phyloP scores from a whole-genome alignment of 2,888 invertebrate species.

The Nudaria mundana region DNA sequence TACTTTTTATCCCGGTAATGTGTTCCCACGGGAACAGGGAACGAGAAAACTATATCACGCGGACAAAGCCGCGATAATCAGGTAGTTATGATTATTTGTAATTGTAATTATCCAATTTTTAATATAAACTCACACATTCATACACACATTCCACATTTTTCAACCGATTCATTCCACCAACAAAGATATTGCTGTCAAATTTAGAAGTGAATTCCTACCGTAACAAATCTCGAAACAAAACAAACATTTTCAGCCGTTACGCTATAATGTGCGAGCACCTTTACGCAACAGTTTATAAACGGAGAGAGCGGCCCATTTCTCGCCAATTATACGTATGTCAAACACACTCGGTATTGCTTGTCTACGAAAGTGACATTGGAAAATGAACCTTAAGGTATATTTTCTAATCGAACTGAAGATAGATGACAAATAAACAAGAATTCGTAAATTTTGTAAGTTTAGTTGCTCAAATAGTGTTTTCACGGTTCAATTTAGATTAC shows the following conservation, averaged over 20 bases:
- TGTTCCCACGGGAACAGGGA: too few relatives aligned
- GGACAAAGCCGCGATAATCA: too few relatives aligned
- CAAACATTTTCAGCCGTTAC: conserved; percentile 27
- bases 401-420: background rate
- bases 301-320: conserved; percentile 62
- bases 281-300: conserved; percentile 59
- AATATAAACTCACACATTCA: too few relatives aligned
- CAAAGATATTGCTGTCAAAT: too few relatives aligned
- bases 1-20: too few relatives aligned
- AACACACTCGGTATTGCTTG: conserved; percentile 52
- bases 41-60: too few relatives aligned
- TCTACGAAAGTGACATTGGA: conserved; percentile 14
- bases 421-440: too few relatives aligned
- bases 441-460: background rate
- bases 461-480: background rate
- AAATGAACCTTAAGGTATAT: conserved; percentile 25
- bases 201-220: conserved; percentile 6
- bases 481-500: background rate
- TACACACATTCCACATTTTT: too few relatives aligned
- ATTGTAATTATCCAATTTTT: too few relatives aligned
- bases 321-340: conserved; percentile 75
- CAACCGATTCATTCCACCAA: too few relatives aligned
- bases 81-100: too few relatives aligned
- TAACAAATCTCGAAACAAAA: conserved; percentile 18
- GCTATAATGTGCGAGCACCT: conserved; percentile 28